Evolutionary conservation across 2,797 vertebrate species (phyloP).

Genomic region (Glyptemys insculpta): DNA sequence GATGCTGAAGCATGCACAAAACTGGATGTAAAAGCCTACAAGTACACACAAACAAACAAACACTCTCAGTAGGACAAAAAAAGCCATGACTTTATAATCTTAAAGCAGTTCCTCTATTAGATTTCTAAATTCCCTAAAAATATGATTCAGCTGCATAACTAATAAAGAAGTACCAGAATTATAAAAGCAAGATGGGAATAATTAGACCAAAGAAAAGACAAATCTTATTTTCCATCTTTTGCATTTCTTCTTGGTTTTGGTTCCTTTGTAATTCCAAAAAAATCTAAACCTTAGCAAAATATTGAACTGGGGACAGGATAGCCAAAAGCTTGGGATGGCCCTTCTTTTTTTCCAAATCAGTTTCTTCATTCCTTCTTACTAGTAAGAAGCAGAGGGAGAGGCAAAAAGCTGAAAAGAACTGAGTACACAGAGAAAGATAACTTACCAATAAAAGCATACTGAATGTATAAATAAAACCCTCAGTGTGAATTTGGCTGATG

Average conservation of each 20-base stretch:
- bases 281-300: rapidly evolving
- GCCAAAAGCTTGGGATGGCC: rapidly evolving
- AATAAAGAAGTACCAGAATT: not conserved
- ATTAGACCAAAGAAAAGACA: not conserved
- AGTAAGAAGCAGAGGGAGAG: not conserved
- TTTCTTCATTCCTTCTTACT: not conserved
- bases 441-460: rapidly evolving
- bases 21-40: not conserved
- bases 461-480: not conserved
- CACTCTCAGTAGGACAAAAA: not conserved
- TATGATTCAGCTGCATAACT: not conserved
- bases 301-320: not conserved
- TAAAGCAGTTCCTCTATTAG: not conserved
- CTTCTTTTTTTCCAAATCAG: not conserved
- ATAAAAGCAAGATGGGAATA: not conserved
- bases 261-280: not conserved
- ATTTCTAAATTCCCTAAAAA: not conserved
- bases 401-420: not conserved
- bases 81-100: not conserved
- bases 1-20: not conserved
- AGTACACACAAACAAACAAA: not conserved
- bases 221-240: not conserved
- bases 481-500: rapidly evolving
- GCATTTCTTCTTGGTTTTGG: not conserved
- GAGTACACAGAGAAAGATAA: not conserved